phyloP scores from a whole-genome alignment of 2,113 vertebrate genomes.

The Xiphorhynchus elegans region DNA sequence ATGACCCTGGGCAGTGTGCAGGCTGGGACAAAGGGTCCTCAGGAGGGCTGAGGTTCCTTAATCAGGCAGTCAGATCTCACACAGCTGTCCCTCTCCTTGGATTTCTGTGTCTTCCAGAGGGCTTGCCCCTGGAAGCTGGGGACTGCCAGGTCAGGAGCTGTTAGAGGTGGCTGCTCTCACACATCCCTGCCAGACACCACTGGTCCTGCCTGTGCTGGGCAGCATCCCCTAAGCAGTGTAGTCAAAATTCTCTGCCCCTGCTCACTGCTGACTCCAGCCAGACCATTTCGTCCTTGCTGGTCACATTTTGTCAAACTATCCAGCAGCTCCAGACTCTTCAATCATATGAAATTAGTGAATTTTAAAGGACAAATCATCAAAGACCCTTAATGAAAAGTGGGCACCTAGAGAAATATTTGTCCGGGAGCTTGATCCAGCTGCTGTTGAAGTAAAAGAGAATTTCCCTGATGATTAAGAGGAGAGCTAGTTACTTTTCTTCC shows the following conservation, averaged over 20 bases:
- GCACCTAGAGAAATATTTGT: background rate
- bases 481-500: background rate
- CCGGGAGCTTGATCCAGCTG: background rate
- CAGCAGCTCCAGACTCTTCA: background rate
- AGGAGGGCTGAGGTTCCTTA: background rate
- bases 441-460: background rate
- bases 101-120: background rate
- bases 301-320: background rate
- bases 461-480: background rate
- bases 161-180: background rate
- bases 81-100: background rate
- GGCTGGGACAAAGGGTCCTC: background rate
- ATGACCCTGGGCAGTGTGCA: background rate
- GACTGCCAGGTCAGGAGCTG: rapidly evolving
- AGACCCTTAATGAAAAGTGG: background rate
- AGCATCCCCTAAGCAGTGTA: background rate
- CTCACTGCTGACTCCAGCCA: background rate
- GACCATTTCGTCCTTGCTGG: background rate
- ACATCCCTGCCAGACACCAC: rapidly evolving
- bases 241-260: background rate
- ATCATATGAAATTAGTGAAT: background rate
- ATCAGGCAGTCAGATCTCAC: background rate
- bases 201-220: rapidly evolving
- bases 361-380: background rate
- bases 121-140: background rate